Conservation (phyloP, 2,113 vertebrate species). For the Crotalus viridis region DNA sequence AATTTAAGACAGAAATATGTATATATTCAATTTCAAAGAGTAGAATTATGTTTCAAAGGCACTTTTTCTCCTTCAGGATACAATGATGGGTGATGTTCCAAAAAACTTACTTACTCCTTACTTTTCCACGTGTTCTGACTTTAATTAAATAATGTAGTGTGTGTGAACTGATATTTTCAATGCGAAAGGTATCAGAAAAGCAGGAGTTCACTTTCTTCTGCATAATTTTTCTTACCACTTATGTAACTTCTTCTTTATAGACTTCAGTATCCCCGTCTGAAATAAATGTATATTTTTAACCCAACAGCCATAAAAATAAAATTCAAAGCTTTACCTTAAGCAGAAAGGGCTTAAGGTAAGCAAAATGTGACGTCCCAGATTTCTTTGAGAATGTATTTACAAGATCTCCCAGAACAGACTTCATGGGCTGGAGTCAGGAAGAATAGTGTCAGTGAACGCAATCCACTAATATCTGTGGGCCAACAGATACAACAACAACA, state of each 20-base stretch:
- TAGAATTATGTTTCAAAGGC: not conserved
- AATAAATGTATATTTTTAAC: not conserved
- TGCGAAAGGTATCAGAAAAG: not conserved
- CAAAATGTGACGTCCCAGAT: not conserved
- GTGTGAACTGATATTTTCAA: not conserved
- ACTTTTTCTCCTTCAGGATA: not conserved
- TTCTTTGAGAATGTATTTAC: not conserved
- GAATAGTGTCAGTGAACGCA: not conserved
- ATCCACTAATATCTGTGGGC: not conserved
- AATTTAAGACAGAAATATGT: not conserved
- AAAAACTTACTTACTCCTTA: not conserved
- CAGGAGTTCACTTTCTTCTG: not conserved
- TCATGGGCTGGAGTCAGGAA: not conserved
- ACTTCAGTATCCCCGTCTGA: not conserved
- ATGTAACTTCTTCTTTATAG: not conserved
- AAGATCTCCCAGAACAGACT: not conserved
- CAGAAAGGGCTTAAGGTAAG: not conserved
- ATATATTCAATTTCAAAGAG: not conserved
- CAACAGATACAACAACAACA: not conserved
- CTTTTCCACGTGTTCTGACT: not conserved
- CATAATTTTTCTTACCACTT: not conserved
- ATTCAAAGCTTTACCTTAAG: not conserved
- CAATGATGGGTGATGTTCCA: not conserved
- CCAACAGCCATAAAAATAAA: not conserved
- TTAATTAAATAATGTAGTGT: not conserved